Base-by-base conservation (phyloP, 2,797 vertebrate species). In the Dromococcyx pavoninus region DNA sequence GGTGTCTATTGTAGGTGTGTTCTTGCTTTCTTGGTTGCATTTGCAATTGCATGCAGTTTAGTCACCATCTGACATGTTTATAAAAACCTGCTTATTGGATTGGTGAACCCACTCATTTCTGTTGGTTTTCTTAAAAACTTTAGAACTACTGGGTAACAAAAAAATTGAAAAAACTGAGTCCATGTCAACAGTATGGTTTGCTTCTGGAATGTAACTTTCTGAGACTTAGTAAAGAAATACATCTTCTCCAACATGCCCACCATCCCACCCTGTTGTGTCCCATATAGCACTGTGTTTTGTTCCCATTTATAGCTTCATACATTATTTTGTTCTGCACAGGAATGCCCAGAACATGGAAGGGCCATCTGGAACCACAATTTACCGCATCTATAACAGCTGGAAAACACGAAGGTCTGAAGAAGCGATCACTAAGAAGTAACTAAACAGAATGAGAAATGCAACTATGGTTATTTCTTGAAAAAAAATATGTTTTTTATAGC, bases 381-480 rank as follows among this genome's bases (percentile, higher is more conserved):
- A 74, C 54, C 51, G 51, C 48, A 60, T 62, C 19, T 72, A 22
- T 7, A 64, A 51, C 71, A 75, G 41, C 33, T 79, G 85, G 57
- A 62, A 92, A 89, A 51, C 37, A 73, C 23, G 48, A 80, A 70
- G 51, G 18, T 76, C 32, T 74, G 74, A 54, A 74, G 39, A 84
- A 87, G 11, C 39, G 39, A 91, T 28, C 64, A 58, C 65, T 91
- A 93, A 67, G 54, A 57, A 53, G 44, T 25, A 88, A 84, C 73
- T 58, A 89, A 86, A 79, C 78, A 95, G 88, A 94, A 91, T 88
- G 90, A 88, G 77, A 92, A 94, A 95, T 41, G 77, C 43, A 84
- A 28, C 46, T 82, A 43, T 27, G 50, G 44, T 85, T 94, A 65
- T 88, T 93, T 92, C 62, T 44, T 83, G 78, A 92, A 89, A 95